phyloP scores from a whole-genome alignment of 2,113 vertebrate genomes.

The Eubucco bourcierii region DNA sequence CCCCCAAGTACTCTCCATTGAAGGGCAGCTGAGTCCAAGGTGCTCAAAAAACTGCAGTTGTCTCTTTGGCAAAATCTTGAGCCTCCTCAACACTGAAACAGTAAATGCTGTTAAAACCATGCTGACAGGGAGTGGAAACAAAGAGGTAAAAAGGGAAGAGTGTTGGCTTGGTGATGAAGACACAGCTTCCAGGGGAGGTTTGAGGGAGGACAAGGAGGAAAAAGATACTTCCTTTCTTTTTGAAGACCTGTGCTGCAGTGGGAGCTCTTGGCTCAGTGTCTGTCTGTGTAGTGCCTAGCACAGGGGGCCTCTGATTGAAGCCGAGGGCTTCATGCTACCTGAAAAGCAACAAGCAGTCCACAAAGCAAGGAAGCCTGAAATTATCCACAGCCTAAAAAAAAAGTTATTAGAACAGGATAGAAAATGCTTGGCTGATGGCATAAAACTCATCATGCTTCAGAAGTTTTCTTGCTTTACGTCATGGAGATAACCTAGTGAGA shows the following conservation, averaged over 20 bases:
- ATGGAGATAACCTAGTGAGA: background rate
- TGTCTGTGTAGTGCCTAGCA: background rate
- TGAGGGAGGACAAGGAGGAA: background rate
- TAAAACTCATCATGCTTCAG: accelerated
- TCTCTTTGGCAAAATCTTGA: background rate
- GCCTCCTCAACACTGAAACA: background rate
- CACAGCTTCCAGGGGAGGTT: background rate
- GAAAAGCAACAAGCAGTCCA: background rate
- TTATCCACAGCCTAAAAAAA: background rate
- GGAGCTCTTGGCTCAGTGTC: background rate
- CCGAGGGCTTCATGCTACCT: background rate
- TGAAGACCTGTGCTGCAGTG: background rate
- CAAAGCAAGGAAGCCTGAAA: background rate
- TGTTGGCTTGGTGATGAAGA: background rate
- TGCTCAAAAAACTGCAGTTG: accelerated
- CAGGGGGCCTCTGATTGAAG: background rate
- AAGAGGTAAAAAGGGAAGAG: background rate
- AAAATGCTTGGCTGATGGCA: background rate
- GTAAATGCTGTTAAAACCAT: background rate
- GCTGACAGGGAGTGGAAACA: background rate
- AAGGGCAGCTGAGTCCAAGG: background rate
- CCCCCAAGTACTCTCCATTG: background rate
- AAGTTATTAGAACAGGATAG: background rate
- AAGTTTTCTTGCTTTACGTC: background rate
- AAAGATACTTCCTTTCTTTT: background rate